phyloP scores from a whole-genome alignment of 1,140 invertebrate genomes.

The Aphaenogaster ashmeadi region DNA sequence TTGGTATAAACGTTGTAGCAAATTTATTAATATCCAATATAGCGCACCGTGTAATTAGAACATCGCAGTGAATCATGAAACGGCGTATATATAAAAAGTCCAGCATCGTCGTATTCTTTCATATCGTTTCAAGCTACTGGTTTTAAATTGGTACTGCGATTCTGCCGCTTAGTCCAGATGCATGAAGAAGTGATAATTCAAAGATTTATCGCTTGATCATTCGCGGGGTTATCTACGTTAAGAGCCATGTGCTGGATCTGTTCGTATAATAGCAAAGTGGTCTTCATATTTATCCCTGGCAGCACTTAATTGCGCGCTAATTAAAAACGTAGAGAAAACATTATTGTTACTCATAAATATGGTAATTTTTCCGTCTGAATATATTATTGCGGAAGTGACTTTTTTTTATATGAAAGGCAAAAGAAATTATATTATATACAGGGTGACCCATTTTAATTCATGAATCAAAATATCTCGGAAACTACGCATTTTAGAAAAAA shows the following conservation, averaged over 20 bases:
- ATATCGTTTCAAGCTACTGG: background rate
- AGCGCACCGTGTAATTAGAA: background rate
- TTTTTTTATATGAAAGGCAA: background rate
- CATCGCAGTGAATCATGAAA: background rate
- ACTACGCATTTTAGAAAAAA: no score
- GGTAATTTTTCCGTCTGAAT: background rate
- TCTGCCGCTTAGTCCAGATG: constrained; percentile 18
- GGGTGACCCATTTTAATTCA: no score
- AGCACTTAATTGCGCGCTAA: background rate
- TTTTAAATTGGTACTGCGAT: constrained; percentile 28
- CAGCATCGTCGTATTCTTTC: background rate
- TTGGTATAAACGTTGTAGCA: background rate
- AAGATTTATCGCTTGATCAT: constrained; percentile 51
- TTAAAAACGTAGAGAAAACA: background rate
- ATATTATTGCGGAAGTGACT: background rate
- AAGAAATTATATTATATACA: background rate
- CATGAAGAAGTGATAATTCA: constrained; percentile 31
- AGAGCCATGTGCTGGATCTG: constrained; percentile 65
- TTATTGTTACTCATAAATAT: background rate
- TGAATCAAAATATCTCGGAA: no score
- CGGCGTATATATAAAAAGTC: background rate
- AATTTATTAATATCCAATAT: background rate
- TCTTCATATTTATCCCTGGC: constrained; percentile 60
- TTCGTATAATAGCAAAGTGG: background rate
- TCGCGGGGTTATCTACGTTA: constrained; percentile 52